Evolutionary conservation across 1,140 invertebrate species (phyloP).

Genomic region (Octopus sinensis): DNA sequence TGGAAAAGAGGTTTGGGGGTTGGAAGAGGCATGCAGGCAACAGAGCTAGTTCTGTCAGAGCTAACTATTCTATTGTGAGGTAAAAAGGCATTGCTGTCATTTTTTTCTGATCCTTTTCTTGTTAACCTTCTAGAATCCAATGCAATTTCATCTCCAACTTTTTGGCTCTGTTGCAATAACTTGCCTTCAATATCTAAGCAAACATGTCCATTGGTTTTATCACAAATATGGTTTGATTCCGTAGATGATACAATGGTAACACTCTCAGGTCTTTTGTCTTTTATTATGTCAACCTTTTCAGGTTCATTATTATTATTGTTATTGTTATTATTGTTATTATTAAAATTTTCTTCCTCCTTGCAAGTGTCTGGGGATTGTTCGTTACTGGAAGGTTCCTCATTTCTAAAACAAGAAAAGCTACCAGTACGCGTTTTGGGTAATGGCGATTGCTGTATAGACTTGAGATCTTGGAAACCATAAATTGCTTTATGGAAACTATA

Average conservation of each 20-base stretch:
- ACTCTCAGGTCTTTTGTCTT: not conserved
- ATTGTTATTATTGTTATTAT: conserved; percentile 8
- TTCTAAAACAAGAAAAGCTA: not conserved
- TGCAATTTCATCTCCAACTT: not conserved
- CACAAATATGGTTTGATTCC: not conserved
- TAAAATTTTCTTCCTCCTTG: not conserved
- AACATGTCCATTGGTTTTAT: conserved; percentile 1
- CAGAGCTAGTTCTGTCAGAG: not conserved
- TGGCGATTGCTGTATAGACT: conserved; percentile 35
- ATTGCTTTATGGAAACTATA: conserved; percentile 31
- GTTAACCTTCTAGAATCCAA: not conserved
- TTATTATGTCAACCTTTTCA: conserved; percentile 4
- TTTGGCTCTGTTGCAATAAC: not conserved
- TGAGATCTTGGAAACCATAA: conserved; percentile 26
- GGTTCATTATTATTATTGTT: conserved; percentile 13
- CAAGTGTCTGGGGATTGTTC: not conserved
- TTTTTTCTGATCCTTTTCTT: conserved; percentile 3
- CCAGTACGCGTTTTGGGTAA: conserved; percentile 18
- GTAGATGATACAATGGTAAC: not conserved
- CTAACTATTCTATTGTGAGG: not conserved
- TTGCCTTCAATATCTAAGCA: not conserved
- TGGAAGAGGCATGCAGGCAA: conserved; percentile 8
- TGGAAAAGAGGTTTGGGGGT: conserved; percentile 6
- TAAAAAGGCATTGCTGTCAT: conserved; percentile 22
- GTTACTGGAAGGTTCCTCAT: not conserved